Base-by-base conservation (phyloP, 1,140 invertebrate species). In the Papilio polytes region DNA sequence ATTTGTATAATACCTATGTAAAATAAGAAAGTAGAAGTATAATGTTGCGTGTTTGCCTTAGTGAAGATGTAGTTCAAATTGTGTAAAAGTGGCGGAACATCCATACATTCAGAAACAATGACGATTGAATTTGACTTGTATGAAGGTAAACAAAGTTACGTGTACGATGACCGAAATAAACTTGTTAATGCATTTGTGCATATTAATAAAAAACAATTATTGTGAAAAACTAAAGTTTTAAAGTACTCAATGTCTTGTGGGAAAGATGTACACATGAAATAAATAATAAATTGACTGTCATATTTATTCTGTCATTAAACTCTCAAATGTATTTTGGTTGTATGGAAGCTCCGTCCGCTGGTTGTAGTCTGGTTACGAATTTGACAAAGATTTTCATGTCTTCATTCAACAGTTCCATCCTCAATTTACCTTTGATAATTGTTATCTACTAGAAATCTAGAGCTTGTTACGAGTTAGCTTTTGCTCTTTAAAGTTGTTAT, bases 1-100 rank as follows among this genome's bases (percentile, higher is more conserved):
- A 85, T 81, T 87, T 86, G 85, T 88, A 85, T 84, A 86, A 86
- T 86, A 83, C 80, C 83, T 85, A 85, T 83, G 81, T 85, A 85
- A 84, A 85, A 80, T 87, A 87, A 82, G 80, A 87, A 80, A 85
- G 87, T 87, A 87, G 84, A 88, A 87, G 41, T 85, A 83, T 81
- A 79, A 41, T 76, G 72, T 82, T 85, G 86, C 83, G 83, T 88
- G 86, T 81, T 82, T 88, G 86, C 84, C 83, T 82, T 83, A 78
- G 59, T 63, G 77, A 66, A 66, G 66, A 76, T 82, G 74, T 81
- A 81, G 72, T 82, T 56, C 9, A 36, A 70, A 70, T 26, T 70
- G 15, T 70, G 63, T 70, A 70, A 70, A 70, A 15, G 12, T 36
- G 26, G 26, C 63, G 63, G 63, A 6, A 70, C 63, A 31, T 70